phyloP scores from a whole-genome alignment of 2,888 invertebrate genomes.

The Allygus modestus region DNA sequence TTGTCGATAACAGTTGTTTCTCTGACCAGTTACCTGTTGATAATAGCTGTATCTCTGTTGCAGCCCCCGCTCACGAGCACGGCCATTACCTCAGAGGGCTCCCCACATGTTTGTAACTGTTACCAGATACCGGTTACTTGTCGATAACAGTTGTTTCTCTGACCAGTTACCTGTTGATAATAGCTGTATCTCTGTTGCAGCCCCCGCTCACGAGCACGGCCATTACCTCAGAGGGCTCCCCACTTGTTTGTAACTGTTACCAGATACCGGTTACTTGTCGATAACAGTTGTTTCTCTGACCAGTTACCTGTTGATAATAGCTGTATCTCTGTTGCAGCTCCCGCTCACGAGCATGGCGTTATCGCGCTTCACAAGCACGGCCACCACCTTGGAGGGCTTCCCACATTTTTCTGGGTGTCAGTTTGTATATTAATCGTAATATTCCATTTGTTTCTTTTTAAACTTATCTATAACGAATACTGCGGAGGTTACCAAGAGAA shows the following conservation, averaged over 20 bases:
- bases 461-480: slow-evolving; percentile 94
- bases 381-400: slow-evolving; percentile 92
- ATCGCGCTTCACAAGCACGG: slow-evolving; percentile 95
- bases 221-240: slow-evolving; percentile 93
- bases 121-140: too few species aligned
- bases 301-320: too few species aligned
- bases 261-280: too few species aligned
- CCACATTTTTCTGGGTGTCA: slow-evolving; percentile 94
- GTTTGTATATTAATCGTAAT: slow-evolving; percentile 91
- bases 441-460: slow-evolving; percentile 95
- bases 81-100: too few species aligned
- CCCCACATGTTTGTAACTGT: too few species aligned
- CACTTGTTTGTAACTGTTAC: slow-evolving; percentile 93
- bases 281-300: too few species aligned
- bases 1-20: too few species aligned
- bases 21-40: too few species aligned
- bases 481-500: slow-evolving; percentile 85
- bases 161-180: too few species aligned
- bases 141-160: too few species aligned
- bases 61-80: too few species aligned
- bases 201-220: slow-evolving; percentile 95
- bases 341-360: slow-evolving; percentile 93
- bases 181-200: slow-evolving; percentile 74
- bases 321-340: slow-evolving; percentile 78
- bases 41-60: too few species aligned